Evolutionary conservation across 2,888 invertebrate genomes (phyloP).

Genomic region (Nemotelus nigrinus): DNA sequence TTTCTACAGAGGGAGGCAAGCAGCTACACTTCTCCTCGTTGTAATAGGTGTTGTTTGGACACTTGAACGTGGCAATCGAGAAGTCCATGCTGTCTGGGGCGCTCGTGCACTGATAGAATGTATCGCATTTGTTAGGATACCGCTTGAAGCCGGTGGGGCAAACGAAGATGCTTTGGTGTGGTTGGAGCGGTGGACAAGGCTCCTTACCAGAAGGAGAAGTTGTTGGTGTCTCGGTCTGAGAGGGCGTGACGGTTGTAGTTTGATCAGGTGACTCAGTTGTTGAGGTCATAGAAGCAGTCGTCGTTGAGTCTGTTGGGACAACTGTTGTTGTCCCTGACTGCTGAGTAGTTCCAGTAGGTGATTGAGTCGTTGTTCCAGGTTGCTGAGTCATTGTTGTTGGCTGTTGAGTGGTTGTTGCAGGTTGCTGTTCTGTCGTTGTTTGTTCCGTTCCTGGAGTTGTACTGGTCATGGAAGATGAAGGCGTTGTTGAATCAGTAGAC

Average conservation of each 20-base stretch:
- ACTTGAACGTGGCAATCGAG: slow-evolving; percentile 79
- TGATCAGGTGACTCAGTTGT: not conserved
- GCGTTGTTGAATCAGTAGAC: slow-evolving; percentile 49
- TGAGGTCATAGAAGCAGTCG: not conserved
- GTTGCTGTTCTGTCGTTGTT: not conserved
- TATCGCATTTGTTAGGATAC: slow-evolving; percentile 83
- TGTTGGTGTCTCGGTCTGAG: not conserved
- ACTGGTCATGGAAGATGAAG: slow-evolving; percentile 1
- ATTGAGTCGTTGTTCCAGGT: slow-evolving; percentile 40
- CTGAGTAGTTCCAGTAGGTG: not conserved
- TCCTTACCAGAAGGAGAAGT: not conserved
- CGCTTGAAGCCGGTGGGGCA: slow-evolving; percentile 86
- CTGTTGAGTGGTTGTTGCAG: slow-evolving; percentile 38
- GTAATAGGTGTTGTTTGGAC: slow-evolving; percentile 80
- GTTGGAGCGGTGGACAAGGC: slow-evolving; percentile 53
- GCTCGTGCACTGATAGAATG: slow-evolving; percentile 85
- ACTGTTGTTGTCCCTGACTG: slow-evolving; percentile 7
- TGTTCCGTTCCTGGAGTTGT: slow-evolving; percentile 35
- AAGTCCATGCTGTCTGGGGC: slow-evolving; percentile 73
- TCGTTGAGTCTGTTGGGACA: slow-evolving; percentile 7
- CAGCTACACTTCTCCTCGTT: slow-evolving; percentile 79
- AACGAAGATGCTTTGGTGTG: slow-evolving; percentile 76
- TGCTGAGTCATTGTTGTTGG: slow-evolving; percentile 43
- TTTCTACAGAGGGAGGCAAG: slow-evolving; percentile 70
- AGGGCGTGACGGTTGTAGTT: not conserved